Conservation (phyloP, 2,888 invertebrate genomes). For the Dryocosmus kuriphilus region DNA sequence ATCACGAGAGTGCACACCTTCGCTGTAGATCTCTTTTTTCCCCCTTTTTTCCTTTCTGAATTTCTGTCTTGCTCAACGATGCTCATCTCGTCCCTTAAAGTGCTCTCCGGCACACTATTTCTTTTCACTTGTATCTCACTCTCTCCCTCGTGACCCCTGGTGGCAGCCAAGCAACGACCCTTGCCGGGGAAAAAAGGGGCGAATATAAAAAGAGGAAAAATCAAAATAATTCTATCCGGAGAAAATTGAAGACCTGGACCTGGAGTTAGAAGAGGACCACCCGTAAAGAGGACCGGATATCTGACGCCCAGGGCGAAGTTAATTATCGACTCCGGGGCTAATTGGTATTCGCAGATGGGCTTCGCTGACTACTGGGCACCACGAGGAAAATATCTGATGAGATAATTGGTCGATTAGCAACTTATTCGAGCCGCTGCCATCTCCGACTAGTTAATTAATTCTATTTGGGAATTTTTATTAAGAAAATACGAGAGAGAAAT, state of each 20-base stretch:
- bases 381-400: conserved; percentile 53
- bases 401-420: conserved; percentile 59
- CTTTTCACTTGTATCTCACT: conserved; percentile 58
- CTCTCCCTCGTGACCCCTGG: conserved; percentile 42
- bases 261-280: conserved; percentile 17
- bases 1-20: conserved; percentile 63
- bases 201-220: conserved; percentile 15
- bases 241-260: conserved; percentile 3
- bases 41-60: conserved; percentile 9
- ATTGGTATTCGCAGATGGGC: conserved; percentile 34
- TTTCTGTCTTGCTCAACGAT: conserved; percentile 11
- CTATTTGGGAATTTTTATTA: background rate
- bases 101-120: conserved; percentile 58
- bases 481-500: background rate
- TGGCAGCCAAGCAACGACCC: conserved; percentile 42
- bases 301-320: conserved; percentile 6
- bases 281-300: background rate
- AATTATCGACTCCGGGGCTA: conserved; percentile 24
- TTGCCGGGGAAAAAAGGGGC: background rate
- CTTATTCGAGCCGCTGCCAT: conserved; percentile 3
- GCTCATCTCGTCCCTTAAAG: conserved; percentile 49
- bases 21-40: conserved; percentile 29
- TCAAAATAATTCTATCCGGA: background rate
- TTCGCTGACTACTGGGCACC: conserved; percentile 35
- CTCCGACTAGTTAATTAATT: background rate